phyloP scores from a whole-genome alignment of 2,113 vertebrate species.

The Microtus pennsylvanicus region DNA sequence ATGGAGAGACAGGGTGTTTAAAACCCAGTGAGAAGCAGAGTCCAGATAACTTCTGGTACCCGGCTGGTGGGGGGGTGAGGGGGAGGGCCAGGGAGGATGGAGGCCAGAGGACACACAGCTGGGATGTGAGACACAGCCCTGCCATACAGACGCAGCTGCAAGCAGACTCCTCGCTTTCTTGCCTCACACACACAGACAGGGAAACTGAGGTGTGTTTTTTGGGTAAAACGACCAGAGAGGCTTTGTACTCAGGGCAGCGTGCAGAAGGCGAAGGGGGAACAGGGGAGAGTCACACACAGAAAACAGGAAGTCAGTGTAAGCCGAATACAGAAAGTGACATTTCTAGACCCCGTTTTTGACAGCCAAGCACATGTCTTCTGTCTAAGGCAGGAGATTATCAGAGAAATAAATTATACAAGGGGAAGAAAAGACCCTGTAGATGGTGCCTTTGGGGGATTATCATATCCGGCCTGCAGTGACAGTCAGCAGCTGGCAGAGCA shows the following conservation, averaged over 20 bases:
- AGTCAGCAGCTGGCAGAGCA: neutral
- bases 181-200: neutral
- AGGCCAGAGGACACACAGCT: neutral
- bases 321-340: neutral
- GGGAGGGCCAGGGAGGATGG: neutral
- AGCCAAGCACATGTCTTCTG: neutral
- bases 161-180: neutral
- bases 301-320: neutral
- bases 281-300: neutral
- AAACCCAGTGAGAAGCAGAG: neutral
- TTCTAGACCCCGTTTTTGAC: slow-evolving; percentile 8
- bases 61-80: too few relatives aligned
- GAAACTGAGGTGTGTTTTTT: neutral
- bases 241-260: neutral
- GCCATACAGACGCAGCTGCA: too few relatives aligned
- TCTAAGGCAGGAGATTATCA: slow-evolving; percentile 28
- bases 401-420: neutral
- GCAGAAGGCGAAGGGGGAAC: neutral
- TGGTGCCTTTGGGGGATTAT: neutral
- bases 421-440: neutral
- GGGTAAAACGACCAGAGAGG: neutral
- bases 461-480: neutral
- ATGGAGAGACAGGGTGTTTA: neutral
- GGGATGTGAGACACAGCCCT: neutral
- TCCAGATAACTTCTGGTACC: neutral